These are phyloP conservation scores for Pedetes capensis DNA, from an alignment of 2,113 vertebrate species.

Conservation along the genomic window DNA sequence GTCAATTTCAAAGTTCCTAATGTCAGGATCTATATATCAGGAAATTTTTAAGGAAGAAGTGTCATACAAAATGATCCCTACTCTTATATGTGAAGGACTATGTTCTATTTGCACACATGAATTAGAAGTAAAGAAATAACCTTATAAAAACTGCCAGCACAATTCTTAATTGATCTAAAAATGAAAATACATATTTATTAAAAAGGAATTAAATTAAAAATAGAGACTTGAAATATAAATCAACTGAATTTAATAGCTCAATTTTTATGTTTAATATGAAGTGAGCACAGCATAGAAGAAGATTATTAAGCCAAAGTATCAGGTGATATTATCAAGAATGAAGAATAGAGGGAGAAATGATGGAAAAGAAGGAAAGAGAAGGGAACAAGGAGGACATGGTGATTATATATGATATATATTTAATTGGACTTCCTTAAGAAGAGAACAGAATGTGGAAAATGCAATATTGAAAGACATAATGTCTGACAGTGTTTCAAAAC, in stretches of 20 bases:
- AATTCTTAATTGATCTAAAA: not conserved
- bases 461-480: not conserved
- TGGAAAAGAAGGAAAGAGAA: not conserved
- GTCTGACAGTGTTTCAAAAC: not conserved
- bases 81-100: not conserved
- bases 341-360: not conserved
- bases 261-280: not conserved
- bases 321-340: not conserved
- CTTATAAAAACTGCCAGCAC: not conserved
- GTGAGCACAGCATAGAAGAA: not conserved
- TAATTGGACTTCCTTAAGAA: not conserved
- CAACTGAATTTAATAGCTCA: not conserved
- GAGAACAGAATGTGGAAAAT: not conserved
- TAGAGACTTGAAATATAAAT: not conserved
- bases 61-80: not conserved
- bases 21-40: too few species aligned
- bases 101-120: not conserved
- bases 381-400: not conserved
- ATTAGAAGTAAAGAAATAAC: not conserved
- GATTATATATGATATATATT: not conserved
- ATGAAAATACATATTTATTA: too few species aligned
- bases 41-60: not conserved
- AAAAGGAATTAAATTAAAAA: not conserved
- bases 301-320: not conserved
- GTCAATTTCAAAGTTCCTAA: too few species aligned